These are phyloP conservation scores for Myoxocephalus aenaeus DNA, from an alignment of 2,797 vertebrate species.

Conservation along the genomic window DNA sequence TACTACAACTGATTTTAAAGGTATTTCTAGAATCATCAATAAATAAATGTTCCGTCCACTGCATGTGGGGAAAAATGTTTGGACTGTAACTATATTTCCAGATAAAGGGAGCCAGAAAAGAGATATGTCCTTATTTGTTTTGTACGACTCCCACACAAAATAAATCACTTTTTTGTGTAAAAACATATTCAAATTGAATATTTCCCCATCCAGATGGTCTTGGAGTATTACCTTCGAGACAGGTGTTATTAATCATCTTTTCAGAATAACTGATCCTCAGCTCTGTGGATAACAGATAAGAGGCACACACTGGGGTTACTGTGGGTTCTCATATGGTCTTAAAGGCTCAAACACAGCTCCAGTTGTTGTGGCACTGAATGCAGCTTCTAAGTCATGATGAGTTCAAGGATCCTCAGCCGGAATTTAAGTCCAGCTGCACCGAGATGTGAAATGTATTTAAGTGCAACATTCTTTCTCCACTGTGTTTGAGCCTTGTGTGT, in stretches of 20 bases:
- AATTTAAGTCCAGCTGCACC: conserved; percentile 37
- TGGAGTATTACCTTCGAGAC: neutral
- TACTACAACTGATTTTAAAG: neutral
- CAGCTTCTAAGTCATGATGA: conserved; percentile 30
- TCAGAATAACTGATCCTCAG: neutral
- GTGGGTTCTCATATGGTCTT: conserved; percentile 13
- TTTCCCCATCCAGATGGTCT: conserved; percentile 4
- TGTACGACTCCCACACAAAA: neutral
- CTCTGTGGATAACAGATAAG: conserved; percentile 2
- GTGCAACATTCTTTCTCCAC: conserved; percentile 44
- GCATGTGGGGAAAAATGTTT: neutral
- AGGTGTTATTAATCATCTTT: conserved; percentile 2
- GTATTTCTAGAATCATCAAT: conserved; percentile 1
- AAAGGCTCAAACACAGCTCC: conserved; percentile 28
- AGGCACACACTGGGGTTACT: conserved; percentile 1
- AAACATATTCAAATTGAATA: neutral
- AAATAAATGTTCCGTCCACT: neutral
- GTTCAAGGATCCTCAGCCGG: conserved; percentile 52
- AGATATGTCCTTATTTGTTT: neutral
- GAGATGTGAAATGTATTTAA: conserved; percentile 46
- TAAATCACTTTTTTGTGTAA: neutral
- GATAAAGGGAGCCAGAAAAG: neutral
- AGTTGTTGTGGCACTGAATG: conserved; percentile 22
- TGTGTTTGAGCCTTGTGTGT: conserved; percentile 30
- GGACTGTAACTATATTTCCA: neutral